Conservation (phyloP, 2,113 vertebrate genomes). For the Casuarius casuarius region DNA sequence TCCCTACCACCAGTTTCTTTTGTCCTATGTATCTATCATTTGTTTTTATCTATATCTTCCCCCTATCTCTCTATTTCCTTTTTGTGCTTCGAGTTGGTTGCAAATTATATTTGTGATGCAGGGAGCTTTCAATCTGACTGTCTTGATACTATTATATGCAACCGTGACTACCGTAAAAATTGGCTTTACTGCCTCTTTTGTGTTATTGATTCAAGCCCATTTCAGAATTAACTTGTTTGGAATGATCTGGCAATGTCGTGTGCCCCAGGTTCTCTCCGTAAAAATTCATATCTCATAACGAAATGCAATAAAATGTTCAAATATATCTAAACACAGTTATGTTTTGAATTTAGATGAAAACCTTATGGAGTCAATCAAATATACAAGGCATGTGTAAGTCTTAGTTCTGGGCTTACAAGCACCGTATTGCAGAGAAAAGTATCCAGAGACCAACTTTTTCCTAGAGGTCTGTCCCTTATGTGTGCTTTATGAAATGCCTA, state of each 20-base stretch:
- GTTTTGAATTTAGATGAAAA: slow-evolving; percentile 71
- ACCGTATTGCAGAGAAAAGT: not conserved
- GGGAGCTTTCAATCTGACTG: slow-evolving; percentile 57
- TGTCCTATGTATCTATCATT: slow-evolving; percentile 41
- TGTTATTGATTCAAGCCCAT: slow-evolving; percentile 69
- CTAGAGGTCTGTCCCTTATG: not conserved
- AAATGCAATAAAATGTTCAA: slow-evolving; percentile 69
- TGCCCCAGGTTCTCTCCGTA: slow-evolving; percentile 47
- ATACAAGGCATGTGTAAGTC: slow-evolving; percentile 30
- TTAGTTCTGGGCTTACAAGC: slow-evolving; percentile 40
- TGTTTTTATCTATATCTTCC: slow-evolving; percentile 61
- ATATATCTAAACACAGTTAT: slow-evolving; percentile 63
- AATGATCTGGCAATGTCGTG: slow-evolving; percentile 53
- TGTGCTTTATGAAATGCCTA: slow-evolving; percentile 2
- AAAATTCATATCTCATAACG: slow-evolving; percentile 67
- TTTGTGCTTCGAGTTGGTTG: slow-evolving; percentile 48
- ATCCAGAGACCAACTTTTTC: slow-evolving; percentile 32
- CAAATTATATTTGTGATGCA: slow-evolving; percentile 69
- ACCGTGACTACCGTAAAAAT: slow-evolving; percentile 64
- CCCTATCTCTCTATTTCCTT: slow-evolving; percentile 40
- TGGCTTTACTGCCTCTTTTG: slow-evolving; percentile 63
- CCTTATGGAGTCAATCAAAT: slow-evolving; percentile 66
- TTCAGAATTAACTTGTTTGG: slow-evolving; percentile 72
- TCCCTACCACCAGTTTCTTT: slow-evolving; percentile 37
- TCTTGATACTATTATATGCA: slow-evolving; percentile 73